A percentile compares a stretch with the other conserved stretches of the same genome.
Conservation (phyloP, 1,140 invertebrate genomes). For the Ips typographus region DNA sequence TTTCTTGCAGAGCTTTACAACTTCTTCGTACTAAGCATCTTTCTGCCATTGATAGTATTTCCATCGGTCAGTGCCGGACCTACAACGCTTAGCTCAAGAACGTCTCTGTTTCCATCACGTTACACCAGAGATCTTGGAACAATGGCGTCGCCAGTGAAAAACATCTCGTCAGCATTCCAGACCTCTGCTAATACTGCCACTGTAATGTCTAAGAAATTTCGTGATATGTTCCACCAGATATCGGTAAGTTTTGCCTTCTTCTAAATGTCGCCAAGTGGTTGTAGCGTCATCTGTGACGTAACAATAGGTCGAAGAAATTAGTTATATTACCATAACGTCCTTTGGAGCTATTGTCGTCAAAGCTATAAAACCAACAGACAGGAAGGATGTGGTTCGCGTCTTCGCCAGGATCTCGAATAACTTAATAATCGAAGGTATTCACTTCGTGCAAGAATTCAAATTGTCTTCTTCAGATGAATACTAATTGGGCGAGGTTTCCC, state of each 20-base stretch:
- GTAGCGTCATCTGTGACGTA: not conserved
- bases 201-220: too few species aligned
- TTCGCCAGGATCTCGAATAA: slow-evolving; percentile 21
- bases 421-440: slow-evolving; percentile 10
- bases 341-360: not conserved
- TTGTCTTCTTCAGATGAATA: slow-evolving; percentile 14
- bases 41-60: slow-evolving; percentile 43
- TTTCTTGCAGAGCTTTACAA: slow-evolving; percentile 44
- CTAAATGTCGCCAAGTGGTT: too few species aligned
- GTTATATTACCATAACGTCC: not conserved
- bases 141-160: too few species aligned
- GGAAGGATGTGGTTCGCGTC: slow-evolving; percentile 26
- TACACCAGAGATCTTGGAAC: too few species aligned
- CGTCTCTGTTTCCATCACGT: too few species aligned
- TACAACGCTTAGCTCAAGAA: not conserved
- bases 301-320: not conserved
- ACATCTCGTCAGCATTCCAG: too few species aligned
- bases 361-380: slow-evolving; percentile 7
- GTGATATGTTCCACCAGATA: too few species aligned
- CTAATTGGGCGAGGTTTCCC: not conserved
- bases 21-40: slow-evolving; percentile 43
- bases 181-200: too few species aligned
- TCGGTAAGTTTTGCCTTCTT: too few species aligned
- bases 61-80: slow-evolving; percentile 28
- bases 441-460: slow-evolving; percentile 27